These are phyloP conservation scores for Eriocheir sinensis DNA, from an alignment of 1,140 invertebrate genomes.

Conservation along the genomic window DNA sequence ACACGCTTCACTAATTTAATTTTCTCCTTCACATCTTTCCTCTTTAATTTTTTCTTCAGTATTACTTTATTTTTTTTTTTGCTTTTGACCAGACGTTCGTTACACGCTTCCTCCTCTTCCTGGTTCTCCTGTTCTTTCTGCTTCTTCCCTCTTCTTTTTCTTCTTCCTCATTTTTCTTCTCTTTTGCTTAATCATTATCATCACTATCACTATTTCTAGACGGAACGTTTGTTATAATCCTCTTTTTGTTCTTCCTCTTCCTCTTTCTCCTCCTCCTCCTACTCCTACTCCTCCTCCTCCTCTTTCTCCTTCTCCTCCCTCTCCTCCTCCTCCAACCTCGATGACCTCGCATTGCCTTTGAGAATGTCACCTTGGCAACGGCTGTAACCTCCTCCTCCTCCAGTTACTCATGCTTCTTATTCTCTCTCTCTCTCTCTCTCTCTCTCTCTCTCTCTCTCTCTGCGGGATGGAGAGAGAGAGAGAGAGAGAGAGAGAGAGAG, in stretches of 20 bases:
- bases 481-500: no score
- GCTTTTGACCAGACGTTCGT: no score
- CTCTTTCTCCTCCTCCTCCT: background rate
- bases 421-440: conserved; percentile 22
- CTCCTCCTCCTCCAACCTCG: background rate
- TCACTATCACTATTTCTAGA: background rate
- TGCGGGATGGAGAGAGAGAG: no score
- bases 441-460: background rate
- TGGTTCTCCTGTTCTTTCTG: background rate
- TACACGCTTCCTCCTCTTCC: background rate
- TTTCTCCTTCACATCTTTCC: background rate
- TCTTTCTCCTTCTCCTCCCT: background rate
- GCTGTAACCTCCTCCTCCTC: no score
- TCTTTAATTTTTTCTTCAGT: no score
- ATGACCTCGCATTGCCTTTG: background rate
- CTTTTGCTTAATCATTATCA: no score
- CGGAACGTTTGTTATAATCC: no score
- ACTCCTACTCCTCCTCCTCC: background rate
- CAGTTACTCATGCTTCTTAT: no score
- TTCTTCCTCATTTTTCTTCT: background rate
- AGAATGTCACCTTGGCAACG: conserved; percentile 12
- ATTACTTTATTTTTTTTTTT: no score
- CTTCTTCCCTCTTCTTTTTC: background rate
- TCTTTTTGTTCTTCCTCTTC: background rate
- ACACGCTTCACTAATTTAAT: no score